Base-by-base conservation (phyloP, 1,140 invertebrate genomes). In the Zaprionus kolodkinae region DNA sequence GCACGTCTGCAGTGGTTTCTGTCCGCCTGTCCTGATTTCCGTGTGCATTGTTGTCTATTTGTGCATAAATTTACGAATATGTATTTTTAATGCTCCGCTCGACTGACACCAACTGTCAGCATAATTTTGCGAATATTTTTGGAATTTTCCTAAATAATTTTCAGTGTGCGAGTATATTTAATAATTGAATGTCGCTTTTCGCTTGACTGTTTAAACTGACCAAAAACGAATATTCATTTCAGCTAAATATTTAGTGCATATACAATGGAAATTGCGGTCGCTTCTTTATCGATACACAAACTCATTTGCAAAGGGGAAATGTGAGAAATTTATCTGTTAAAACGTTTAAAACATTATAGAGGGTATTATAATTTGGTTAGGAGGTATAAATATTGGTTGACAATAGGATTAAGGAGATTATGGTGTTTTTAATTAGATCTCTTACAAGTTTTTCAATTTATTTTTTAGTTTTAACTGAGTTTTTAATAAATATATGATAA, bases 31-130 rank as follows among this genome's bases (percentile, higher is more conserved):
- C 17, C 45, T 1, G 9, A 1, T 50, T 17, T 25, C 45, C 27
- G 52, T 55, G 27, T 55, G 52, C 52, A 66, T 56, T 76, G 70
- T 77, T 69, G 81, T 71, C 69, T 75, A 85, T 81, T 81, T 86
- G 69, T 66, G 73, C 77, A 88, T 80, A 88, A 88, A 87, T 87
- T 87, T 87, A 80, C 76, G 80, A 80, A 87, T 84, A 88, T 87
- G 85, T 84, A 87, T 88, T 75, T 84, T 87, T 88, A 87, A 88
- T 87, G 77, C 84, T 87, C 65, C 84, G 84, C 84, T 88, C 80
- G 66, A 87, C 78, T 85, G 85, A 81, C 85, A 88, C 71, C 80
- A 72, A 88, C 85, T 88, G 85, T 85, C 85, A 89, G 81, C 85
- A 85, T 88, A 81, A 84, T 88, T 89, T 88, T 81, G 63, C 72